Conservation (phyloP, 2,113 vertebrate species). For the Myotis brandtii region DNA sequence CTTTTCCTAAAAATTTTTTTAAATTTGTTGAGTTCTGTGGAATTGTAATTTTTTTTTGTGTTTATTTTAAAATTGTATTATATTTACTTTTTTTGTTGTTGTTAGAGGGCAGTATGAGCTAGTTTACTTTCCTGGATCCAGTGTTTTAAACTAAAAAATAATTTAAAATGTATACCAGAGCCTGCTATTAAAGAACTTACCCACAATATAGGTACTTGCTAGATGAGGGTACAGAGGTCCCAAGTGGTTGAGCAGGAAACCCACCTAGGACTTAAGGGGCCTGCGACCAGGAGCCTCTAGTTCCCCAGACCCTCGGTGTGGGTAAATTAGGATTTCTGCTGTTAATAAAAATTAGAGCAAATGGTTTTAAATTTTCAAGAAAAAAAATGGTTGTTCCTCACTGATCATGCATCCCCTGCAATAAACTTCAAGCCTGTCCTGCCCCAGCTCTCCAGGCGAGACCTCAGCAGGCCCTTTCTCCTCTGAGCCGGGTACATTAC, state of each 20-base stretch:
- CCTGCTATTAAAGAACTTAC: not conserved
- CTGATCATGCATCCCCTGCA: fast-evolving
- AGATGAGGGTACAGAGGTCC: not conserved
- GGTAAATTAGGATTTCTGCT: not conserved
- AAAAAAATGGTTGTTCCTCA: not conserved
- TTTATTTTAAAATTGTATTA: not conserved
- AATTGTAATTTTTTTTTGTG: not conserved
- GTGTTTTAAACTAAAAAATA: not conserved
- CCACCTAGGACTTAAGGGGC: not conserved
- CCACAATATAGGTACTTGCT: not conserved
- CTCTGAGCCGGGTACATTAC: not conserved
- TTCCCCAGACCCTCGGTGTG: not conserved
- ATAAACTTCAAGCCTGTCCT: not conserved
- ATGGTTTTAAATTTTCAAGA: not conserved
- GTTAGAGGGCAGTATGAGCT: not conserved
- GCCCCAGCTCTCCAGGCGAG: not conserved
- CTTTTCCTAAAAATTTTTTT: not conserved
- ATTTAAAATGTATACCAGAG: not conserved
- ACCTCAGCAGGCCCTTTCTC: not conserved
- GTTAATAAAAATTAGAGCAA: not conserved
- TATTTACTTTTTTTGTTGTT: not conserved
- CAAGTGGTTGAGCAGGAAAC: not conserved
- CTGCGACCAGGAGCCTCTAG: not conserved
- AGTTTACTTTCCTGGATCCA: not conserved
- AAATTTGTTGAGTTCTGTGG: not conserved